Percentiles rank a stretch among this genome's conserved stretches.
These are phyloP conservation scores for Saxidomus purpurata DNA, from an alignment of 1,140 invertebrate genomes.

Conservation along the genomic window DNA sequence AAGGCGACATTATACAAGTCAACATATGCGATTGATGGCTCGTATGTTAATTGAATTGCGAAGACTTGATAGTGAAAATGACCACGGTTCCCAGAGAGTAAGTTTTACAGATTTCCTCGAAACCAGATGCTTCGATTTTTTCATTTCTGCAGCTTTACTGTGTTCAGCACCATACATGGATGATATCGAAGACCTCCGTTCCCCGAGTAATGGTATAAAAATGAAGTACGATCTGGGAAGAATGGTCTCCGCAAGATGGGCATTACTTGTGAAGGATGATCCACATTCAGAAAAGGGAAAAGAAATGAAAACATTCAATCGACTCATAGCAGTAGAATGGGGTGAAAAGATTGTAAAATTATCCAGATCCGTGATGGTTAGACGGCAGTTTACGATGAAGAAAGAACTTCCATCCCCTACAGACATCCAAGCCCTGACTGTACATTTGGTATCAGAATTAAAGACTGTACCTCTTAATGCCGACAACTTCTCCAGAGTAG, in stretches of 20 bases:
- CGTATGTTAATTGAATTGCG: slow-evolving; percentile 43
- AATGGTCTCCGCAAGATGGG: slow-evolving; percentile 55
- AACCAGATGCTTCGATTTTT: slow-evolving; percentile 48
- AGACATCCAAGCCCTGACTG: not conserved
- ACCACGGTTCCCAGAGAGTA: not conserved
- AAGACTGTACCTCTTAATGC: no score
- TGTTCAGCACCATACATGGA: slow-evolving; percentile 57
- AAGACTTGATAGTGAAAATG: slow-evolving; percentile 8
- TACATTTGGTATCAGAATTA: no score
- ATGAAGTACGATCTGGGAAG: slow-evolving; percentile 66
- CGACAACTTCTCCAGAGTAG: no score
- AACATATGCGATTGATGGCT: slow-evolving; percentile 54
- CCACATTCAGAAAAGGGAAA: not conserved
- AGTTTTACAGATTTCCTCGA: slow-evolving; percentile 33
- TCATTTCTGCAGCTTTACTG: slow-evolving; percentile 49
- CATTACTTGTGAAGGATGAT: slow-evolving; percentile 1
- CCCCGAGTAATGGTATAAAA: slow-evolving; percentile 68
- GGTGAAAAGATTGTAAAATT: slow-evolving; percentile 41
- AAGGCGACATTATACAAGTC: slow-evolving; percentile 55
- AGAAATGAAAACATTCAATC: slow-evolving; percentile 37
- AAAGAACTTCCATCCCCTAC: not conserved
- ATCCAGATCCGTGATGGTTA: slow-evolving; percentile 16
- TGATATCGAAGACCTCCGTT: slow-evolving; percentile 55
- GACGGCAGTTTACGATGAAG: not conserved
- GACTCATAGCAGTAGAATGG: slow-evolving; percentile 48